These are phyloP conservation scores for Cryptotis parvus DNA, from an alignment of 2,113 vertebrate species.

Conservation along the genomic window DNA sequence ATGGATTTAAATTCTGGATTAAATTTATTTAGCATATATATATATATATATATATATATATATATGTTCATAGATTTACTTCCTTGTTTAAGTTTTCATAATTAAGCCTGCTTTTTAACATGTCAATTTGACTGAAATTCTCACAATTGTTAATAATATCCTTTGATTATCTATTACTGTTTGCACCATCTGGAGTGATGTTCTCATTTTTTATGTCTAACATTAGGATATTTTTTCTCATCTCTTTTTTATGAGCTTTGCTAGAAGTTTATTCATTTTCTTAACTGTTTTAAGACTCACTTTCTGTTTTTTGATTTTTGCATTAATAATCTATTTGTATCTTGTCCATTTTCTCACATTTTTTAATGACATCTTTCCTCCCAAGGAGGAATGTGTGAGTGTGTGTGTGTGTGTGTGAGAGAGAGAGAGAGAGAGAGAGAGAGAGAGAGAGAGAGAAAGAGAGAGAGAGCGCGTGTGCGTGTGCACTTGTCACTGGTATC, in stretches of 20 bases:
- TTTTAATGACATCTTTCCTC: not conserved
- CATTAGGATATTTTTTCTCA: not conserved
- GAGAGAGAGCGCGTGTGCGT: too few species aligned
- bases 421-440: too few species aligned
- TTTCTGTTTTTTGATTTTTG: not conserved
- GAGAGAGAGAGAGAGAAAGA: too few species aligned
- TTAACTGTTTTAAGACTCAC: not conserved
- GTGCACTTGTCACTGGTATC: too few species aligned
- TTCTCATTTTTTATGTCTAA: not conserved
- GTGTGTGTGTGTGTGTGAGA: too few species aligned
- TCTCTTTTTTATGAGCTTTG: not conserved
- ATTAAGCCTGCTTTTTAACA: slow-evolving; percentile 9
- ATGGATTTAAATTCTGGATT: slow-evolving; percentile 16
- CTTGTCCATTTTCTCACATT: slow-evolving; percentile 20
- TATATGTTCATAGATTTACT: not conserved
- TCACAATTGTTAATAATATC: slow-evolving; percentile 6
- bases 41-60: too few species aligned
- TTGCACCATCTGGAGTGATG: not conserved
- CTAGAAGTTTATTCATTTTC: not conserved
- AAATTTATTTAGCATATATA: slow-evolving; percentile 15
- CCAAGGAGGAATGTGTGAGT: not conserved
- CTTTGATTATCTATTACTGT: not conserved
- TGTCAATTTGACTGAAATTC: not conserved
- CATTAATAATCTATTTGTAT: slow-evolving; percentile 15
- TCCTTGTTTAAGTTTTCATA: not conserved